Evolutionary conservation across 2,888 invertebrate species (phyloP), one percentile per base, ranked within the genome.

Genomic region (Dasypogon diadema): DNA sequence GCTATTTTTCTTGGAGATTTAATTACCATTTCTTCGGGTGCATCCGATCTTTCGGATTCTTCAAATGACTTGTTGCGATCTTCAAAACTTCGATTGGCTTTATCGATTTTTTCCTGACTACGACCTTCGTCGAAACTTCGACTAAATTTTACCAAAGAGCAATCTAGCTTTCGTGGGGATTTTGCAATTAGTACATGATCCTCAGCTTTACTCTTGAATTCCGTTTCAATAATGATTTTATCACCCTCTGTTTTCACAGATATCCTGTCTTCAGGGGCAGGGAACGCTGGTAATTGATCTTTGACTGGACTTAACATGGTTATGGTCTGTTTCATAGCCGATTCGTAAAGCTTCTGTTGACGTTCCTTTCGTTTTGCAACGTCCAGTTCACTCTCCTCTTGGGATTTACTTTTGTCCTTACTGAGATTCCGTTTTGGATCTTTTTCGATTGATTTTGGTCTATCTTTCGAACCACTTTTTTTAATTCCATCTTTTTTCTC

Each of bases 161-260:
- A 89, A 80, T 92, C 92, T 3, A 92, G 83, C 81, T 92, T 92
- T 77, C 92, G 91, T 0, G 92, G 92, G 2, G 92, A 91, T 82
- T 92, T 92, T 0, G 92, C 92, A 80, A 92, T 92, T 75, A 92
- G 89, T 3, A 92, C 92, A 77, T 92, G 92, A 84, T 92, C 92
- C 83, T 92, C 92, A 0, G 90, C 92, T 82, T 92, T 92, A 65
- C 91, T 92, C 79, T 89, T 92, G 46, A 92, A 92, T 84, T 92
- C 92, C 4, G 92, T 90, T 84, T 92, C 92, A 77, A 90, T 90
- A 12, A 90, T 90, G 77, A 90, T 90, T 80, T 90, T 90, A 79
- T 90, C 90, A 0, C 92, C 92, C 81, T 92, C 92, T 0, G 92
- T 90, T 84, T 90, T 90, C 0, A 92, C 92, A 5, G 91, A 82